phyloP scores from a whole-genome alignment of 2,888 invertebrate species.

The Catocala sponsa region DNA sequence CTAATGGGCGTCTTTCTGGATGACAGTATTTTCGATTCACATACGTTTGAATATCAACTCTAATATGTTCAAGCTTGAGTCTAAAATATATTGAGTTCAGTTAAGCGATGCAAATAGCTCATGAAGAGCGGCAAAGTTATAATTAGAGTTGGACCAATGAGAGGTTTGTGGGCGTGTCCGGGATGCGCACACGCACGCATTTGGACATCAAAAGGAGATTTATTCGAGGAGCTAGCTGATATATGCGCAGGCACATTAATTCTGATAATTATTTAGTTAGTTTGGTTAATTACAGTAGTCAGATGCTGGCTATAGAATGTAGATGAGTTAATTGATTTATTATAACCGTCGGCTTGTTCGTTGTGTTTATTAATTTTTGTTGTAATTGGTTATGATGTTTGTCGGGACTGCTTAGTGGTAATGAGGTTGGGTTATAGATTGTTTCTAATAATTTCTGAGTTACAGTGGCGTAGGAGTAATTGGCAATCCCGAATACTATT shows the following conservation, averaged over 20 bases:
- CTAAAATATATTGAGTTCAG: slow-evolving; percentile 36
- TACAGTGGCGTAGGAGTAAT: no score
- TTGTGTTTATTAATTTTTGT: slow-evolving; percentile 42
- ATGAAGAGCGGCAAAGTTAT: slow-evolving; percentile 74
- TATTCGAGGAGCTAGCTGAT: slow-evolving; percentile 78
- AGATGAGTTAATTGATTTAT: slow-evolving; percentile 60
- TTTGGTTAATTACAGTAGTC: slow-evolving; percentile 82
- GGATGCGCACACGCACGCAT: slow-evolving; percentile 69
- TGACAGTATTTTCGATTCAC: slow-evolving; percentile 75
- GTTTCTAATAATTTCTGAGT: neutral
- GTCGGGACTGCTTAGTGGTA: slow-evolving; percentile 7
- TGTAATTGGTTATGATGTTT: slow-evolving; percentile 47
- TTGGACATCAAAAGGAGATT: slow-evolving; percentile 75
- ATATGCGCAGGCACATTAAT: slow-evolving; percentile 82
- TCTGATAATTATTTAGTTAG: slow-evolving; percentile 87
- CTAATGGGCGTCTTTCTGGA: slow-evolving; percentile 85
- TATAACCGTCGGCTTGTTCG: neutral
- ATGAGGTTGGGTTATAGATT: neutral
- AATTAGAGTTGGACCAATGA: slow-evolving; percentile 84
- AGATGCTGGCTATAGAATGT: slow-evolving; percentile 56
- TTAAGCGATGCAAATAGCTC: slow-evolving; percentile 86
- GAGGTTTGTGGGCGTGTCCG: slow-evolving; percentile 71
- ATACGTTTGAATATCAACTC: slow-evolving; percentile 30
- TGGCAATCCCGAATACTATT: no score
- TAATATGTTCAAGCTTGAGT: slow-evolving; percentile 38